Evolutionary conservation across 1,140 invertebrate genomes (phyloP), one percentile per base, ranked within the genome.

Genomic region (Anastrepha obliqua): DNA sequence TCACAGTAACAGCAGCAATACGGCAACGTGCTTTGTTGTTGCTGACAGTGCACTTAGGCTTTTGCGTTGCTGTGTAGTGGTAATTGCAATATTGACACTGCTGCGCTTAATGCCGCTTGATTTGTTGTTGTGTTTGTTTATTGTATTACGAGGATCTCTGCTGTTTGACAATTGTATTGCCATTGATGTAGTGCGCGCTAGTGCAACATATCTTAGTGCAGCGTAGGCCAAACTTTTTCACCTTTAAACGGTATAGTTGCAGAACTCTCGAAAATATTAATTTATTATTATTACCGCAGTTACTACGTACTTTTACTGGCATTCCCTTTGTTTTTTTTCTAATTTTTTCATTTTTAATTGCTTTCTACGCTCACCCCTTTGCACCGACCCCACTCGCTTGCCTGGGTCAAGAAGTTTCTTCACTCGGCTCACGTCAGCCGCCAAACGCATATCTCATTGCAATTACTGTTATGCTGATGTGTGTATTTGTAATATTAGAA

Each of bases 71-170:
- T 51, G 39, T 51, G 39, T 15, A 65, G 62, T 47, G 62, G 74
- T 47, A 29, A 55, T 81, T 81, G 74, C 17, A 29, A 81, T 81
- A 81, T 81, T 81, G 74, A 15, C 44, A 55, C 44, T 86, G 86
- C 62, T 67, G 64, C 86, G 55, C 42, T 86, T 86, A 65, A 64
- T 62, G 17, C 51, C 20, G 64, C 64, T 64, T 67, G 42, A 67
- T 20, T 87, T 67, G 55, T 87, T 87, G 44, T 87, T 86, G 62
- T 67, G 55, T 67, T 74, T 55, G n/a, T 39, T 87, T 86, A 58
- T 87, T 70, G 62, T 44, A 87, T 55, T 64, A 20, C 29, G 29
- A 29, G 29, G 29, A 29, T 55, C n/a, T 47, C n/a, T 42, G 15
- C 59, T 81, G 74, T 2, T 17, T 8, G n/a, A 15, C n/a, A 5